A percentile compares a stretch with the other conserved stretches of the same genome.
Conservation (phyloP, 2,113 vertebrate genomes). For the pig (Sus scrofa) region DNA sequence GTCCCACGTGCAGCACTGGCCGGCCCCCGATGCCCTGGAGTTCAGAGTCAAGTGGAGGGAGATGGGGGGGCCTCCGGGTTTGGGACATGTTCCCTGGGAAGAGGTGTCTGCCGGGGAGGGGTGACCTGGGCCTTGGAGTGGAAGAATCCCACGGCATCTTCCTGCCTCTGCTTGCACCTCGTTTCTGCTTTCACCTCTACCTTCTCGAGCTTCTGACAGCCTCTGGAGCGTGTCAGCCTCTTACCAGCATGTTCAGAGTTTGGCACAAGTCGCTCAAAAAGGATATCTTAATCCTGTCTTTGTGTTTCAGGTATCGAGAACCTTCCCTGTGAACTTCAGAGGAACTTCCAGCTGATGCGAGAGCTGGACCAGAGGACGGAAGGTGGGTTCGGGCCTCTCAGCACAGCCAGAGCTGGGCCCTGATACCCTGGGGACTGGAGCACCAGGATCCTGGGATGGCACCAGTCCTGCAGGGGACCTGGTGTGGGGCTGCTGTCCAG, state of each 20-base stretch:
- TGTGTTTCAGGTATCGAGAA: constrained; percentile 95
- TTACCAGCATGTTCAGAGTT: not conserved
- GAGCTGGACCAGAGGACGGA: constrained; percentile 97
- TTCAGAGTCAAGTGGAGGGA: not conserved
- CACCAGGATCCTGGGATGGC: not conserved
- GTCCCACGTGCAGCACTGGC: fast-evolving
- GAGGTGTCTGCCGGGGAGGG: too few species aligned
- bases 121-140: not conserved
- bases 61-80: not conserved
- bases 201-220: not conserved
- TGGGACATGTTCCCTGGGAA: not conserved
- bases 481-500: fast-evolving
- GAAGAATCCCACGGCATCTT: too few species aligned
- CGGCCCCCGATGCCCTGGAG: fast-evolving
- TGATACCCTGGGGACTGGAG: not conserved
- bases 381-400: constrained; percentile 85
- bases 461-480: not conserved
- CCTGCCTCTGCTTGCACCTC: not conserved
- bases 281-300: not conserved
- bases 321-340: constrained; percentile 96
- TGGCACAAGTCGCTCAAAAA: not conserved
- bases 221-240: not conserved
- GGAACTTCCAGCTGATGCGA: constrained; percentile 98
- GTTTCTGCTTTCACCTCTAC: not conserved
- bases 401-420: not conserved